A percentile compares a stretch with the other conserved stretches of the same genome.
Conservation (phyloP, 2,797 vertebrate species). For the Syndactyla subalaris region DNA sequence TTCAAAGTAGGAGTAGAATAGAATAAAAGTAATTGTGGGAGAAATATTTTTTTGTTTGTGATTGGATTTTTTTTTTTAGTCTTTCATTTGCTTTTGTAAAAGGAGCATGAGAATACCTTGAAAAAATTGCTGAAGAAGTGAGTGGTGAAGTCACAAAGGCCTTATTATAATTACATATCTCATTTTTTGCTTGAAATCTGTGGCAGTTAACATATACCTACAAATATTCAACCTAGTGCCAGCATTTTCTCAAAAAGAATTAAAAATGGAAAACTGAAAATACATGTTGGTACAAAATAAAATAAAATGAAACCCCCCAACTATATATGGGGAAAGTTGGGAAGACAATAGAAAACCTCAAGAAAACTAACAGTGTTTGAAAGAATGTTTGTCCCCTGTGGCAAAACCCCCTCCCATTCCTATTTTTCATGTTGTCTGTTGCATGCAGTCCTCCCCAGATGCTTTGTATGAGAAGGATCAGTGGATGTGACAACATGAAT, state of each 20-base stretch:
- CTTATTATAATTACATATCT: background rate
- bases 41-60: background rate
- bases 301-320: background rate
- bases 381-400: background rate
- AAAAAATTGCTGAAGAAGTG: background rate
- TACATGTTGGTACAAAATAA: background rate
- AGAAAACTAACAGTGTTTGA: background rate
- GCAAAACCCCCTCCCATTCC: fast-evolving
- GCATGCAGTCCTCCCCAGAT: background rate
- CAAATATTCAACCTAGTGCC: background rate
- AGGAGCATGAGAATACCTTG: background rate
- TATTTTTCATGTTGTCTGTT: background rate
- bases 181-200: background rate
- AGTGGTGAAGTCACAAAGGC: background rate
- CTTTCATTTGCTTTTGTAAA: background rate
- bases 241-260: background rate
- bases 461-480: background rate
- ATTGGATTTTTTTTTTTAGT: background rate
- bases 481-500: background rate
- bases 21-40: background rate
- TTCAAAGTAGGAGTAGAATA: background rate
- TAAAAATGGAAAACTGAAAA: background rate
- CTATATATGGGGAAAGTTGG: background rate
- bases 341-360: background rate
- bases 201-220: background rate